A percentile compares a stretch with the other conserved stretches of the same genome.
These are phyloP conservation scores for Drosophila ohnishii DNA, from an alignment of 1,140 invertebrate species.

Conservation along the genomic window DNA sequence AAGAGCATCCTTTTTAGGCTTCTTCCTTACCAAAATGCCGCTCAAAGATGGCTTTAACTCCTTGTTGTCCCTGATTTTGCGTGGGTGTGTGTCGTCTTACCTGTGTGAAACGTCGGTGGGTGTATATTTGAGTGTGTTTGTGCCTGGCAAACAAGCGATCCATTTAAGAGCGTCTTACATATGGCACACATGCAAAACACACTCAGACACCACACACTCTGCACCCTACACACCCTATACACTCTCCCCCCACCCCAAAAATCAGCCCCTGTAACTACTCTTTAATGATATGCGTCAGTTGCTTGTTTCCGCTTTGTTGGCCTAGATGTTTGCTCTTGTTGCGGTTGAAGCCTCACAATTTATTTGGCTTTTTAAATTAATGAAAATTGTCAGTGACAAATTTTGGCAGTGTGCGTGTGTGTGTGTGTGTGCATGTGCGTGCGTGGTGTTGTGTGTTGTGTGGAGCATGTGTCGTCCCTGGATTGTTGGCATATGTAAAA, in stretches of 20 bases:
- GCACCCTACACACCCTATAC: neutral
- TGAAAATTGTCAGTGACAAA: conserved; percentile 80
- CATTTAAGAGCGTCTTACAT: conserved; percentile 42
- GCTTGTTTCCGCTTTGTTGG: conserved; percentile 42
- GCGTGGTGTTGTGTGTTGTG: neutral
- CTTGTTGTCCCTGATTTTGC: conserved; percentile 12
- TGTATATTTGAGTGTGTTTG: conserved; percentile 11
- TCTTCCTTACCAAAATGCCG: neutral
- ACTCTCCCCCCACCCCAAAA: neutral
- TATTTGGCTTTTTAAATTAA: conserved; percentile 76
- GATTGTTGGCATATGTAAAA: conserved; percentile 71
- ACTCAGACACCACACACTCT: neutral
- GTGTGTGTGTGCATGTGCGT: neutral
- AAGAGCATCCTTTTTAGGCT: neutral
- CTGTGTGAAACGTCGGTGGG: conserved; percentile 7
- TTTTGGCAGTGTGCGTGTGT: conserved; percentile 32
- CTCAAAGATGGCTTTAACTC: conserved; percentile 9
- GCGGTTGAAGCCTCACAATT: conserved; percentile 50
- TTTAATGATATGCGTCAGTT: conserved; percentile 52
- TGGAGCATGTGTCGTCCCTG: conserved; percentile 40
- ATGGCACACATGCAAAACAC: conserved; percentile 15
- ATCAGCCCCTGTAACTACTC: conserved; percentile 36
- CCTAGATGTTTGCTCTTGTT: conserved; percentile 39
- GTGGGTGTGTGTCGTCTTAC: conserved; percentile 1
- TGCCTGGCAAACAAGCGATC: conserved; percentile 46